These are phyloP conservation scores for Entosphenus tridentatus DNA, from an alignment of 2,113 vertebrate genomes.

Conservation along the genomic window DNA sequence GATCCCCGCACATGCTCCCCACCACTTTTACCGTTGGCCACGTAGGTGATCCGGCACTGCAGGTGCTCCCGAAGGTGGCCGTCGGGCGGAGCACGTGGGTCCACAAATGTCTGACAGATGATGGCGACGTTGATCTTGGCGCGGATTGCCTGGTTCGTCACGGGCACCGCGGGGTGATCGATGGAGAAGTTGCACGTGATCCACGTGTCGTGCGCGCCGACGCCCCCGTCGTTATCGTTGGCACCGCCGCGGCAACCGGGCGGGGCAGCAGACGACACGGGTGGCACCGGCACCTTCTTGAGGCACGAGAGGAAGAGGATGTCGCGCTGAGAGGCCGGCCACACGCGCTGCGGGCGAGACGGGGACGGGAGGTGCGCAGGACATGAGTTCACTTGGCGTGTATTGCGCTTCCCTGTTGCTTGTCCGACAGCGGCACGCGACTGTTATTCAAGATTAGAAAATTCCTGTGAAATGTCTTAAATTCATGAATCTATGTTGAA, in stretches of 20 bases:
- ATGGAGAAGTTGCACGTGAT: slow-evolving; percentile 1
- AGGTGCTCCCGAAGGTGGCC: background rate
- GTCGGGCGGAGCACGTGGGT: background rate
- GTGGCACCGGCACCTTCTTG: background rate
- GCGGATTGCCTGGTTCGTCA: background rate
- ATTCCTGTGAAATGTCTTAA: no score
- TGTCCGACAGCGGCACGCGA: no score
- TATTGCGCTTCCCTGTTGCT: no score
- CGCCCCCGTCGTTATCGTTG: no score
- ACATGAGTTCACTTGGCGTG: no score
- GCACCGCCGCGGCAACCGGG: no score
- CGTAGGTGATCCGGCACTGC: slow-evolving; percentile 3
- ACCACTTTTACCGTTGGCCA: background rate
- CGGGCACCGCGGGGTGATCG: slow-evolving; percentile 3
- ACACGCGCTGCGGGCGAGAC: background rate
- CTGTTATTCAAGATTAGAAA: no score
- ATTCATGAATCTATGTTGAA: no score
- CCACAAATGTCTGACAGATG: background rate
- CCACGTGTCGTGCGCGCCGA: background rate
- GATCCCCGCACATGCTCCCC: no score
- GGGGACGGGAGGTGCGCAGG: no score
- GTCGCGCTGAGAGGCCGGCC: slow-evolving; percentile 2
- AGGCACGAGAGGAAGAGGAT: slow-evolving; percentile 6
- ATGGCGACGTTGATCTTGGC: background rate
- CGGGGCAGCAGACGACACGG: background rate